A percentile compares a stretch with the other conserved stretches of the same genome.
phyloP scores from a whole-genome alignment of 2,113 vertebrate genomes.

The Otocyon megalotis region DNA sequence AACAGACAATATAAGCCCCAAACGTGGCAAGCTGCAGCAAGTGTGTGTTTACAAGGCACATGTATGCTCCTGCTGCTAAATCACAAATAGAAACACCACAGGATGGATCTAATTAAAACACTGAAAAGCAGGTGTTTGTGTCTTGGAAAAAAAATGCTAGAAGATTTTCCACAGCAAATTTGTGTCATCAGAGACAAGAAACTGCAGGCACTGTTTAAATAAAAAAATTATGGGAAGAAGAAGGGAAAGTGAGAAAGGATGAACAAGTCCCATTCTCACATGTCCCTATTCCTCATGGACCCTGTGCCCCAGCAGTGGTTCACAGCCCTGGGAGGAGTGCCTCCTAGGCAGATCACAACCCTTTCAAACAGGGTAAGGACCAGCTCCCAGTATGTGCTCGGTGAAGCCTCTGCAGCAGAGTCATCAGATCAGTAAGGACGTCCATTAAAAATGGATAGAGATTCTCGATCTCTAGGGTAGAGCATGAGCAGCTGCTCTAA shows the following conservation, averaged over 20 bases:
- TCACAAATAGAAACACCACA: neutral
- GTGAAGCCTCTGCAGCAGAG: too few species aligned
- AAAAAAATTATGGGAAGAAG: neutral
- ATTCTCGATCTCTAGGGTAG: rapidly evolving
- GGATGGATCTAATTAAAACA: neutral
- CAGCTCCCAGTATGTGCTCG: rapidly evolving
- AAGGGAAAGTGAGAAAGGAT: neutral
- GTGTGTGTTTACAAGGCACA: neutral
- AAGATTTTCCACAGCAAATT: neutral
- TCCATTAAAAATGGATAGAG: neutral
- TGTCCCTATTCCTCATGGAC: rapidly evolving
- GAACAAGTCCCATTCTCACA: too few species aligned
- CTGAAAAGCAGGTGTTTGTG: neutral
- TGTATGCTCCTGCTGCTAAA: neutral
- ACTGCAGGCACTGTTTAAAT: neutral
- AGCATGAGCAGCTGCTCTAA: neutral
- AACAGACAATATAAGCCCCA: neutral
- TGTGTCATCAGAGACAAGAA: neutral
- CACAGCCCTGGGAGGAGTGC: rapidly evolving
- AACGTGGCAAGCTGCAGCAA: neutral
- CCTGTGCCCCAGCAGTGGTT: rapidly evolving
- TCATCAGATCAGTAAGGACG: neutral
- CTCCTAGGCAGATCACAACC: rapidly evolving
- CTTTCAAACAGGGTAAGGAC: neutral
- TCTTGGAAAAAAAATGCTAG: neutral